A percentile compares a stretch with the other conserved stretches of the same genome.
Evolutionary conservation across 1,140 invertebrate genomes (phyloP).

Genomic region (Melipona quadrifasciata): DNA sequence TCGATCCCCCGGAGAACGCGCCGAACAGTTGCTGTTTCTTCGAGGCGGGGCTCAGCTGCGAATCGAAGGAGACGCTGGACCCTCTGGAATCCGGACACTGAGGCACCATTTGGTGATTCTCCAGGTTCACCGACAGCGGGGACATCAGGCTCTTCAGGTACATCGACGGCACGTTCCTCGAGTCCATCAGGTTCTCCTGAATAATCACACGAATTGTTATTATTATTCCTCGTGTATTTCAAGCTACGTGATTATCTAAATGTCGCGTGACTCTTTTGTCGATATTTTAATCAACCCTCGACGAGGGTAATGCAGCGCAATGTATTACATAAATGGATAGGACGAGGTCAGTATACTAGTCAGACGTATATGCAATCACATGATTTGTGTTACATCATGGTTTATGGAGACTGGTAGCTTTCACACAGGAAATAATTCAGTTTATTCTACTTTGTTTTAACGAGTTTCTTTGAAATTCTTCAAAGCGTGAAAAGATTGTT

Average conservation of each 20-base stretch:
- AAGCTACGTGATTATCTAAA: too few species aligned
- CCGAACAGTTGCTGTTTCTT: conserved; percentile 38
- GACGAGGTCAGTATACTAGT: not conserved
- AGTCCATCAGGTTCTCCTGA: conserved; percentile 59
- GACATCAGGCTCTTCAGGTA: conserved; percentile 37
- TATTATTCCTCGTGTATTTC: not conserved
- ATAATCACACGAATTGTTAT: not conserved
- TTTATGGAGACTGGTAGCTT: not conserved
- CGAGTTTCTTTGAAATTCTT: too few species aligned
- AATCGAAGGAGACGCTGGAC: conserved; percentile 19
- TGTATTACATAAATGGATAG: not conserved
- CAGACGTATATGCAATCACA: not conserved
- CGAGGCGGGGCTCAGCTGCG: conserved; percentile 49
- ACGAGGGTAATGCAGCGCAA: not conserved
- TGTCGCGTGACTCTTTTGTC: not conserved
- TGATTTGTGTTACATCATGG: too few species aligned
- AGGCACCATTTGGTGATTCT: conserved; percentile 67
- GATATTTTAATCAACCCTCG: not conserved
- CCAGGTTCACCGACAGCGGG: conserved; percentile 56
- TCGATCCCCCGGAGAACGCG: conserved; percentile 23
- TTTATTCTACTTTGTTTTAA: not conserved
- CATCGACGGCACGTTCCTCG: conserved; percentile 52
- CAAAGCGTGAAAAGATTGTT: too few species aligned
- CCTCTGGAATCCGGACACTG: conserved; percentile 20
- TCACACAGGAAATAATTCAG: not conserved